Conservation (phyloP, 2,113 vertebrate genomes). For the Ammodytes marinus region DNA sequence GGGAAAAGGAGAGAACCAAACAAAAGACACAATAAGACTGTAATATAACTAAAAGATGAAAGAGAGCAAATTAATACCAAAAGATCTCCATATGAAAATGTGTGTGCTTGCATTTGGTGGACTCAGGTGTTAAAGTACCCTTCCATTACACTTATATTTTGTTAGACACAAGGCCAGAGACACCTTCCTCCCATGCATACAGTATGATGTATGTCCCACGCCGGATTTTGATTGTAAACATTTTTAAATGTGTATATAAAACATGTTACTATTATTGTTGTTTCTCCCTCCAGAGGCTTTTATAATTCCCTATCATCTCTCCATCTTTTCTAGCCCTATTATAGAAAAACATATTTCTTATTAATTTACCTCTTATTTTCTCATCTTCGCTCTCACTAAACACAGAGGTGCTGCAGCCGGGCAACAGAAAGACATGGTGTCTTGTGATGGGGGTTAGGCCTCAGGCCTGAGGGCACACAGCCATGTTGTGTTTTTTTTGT, state of each 20-base stretch:
- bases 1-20: constrained; percentile 49
- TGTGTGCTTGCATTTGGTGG: constrained; percentile 54
- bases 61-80: constrained; percentile 62
- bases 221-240: no score
- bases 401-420: constrained; percentile 35
- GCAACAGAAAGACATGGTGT: constrained; percentile 40
- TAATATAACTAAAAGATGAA: constrained; percentile 81
- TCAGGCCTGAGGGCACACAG: constrained; percentile 60
- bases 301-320: not conserved
- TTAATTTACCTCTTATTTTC: constrained; percentile 27
- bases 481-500: constrained; percentile 56
- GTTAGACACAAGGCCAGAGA: constrained; percentile 68
- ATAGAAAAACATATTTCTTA: constrained; percentile 3
- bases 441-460: constrained; percentile 50
- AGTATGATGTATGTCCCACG: no score
- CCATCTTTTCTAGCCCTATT: constrained; percentile 8
- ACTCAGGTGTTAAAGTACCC: constrained; percentile 92
- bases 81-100: constrained; percentile 18
- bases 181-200: constrained; percentile 56
- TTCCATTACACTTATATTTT: constrained; percentile 87
- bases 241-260: no score
- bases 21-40: constrained; percentile 76
- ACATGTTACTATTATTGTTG: not conserved
- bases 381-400: constrained; percentile 39
- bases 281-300: not conserved